A percentile compares a stretch with the other conserved stretches of the same genome.
Conservation (phyloP, 2,797 vertebrate genomes). For the Syngnathus acus region DNA sequence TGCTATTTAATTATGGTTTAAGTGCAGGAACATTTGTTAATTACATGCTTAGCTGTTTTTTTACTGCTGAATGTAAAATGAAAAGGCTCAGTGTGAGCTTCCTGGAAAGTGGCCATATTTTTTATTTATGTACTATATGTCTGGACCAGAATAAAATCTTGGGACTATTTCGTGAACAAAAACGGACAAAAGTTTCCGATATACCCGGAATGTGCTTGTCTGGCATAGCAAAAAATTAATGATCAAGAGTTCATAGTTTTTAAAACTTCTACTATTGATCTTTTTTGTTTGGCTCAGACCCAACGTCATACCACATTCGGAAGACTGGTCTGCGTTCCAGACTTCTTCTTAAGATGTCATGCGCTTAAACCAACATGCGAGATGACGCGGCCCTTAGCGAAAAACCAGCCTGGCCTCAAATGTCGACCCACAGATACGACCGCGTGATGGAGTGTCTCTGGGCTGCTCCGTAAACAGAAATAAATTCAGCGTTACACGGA, state of each 20-base stretch:
- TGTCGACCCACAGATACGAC: conserved; percentile 48
- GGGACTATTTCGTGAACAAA: neutral
- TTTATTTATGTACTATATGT: neutral
- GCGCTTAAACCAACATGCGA: conserved; percentile 1
- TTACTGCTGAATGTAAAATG: neutral
- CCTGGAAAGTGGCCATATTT: neutral
- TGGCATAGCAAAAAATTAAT: neutral
- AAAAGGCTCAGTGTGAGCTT: neutral
- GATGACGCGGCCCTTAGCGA: neutral
- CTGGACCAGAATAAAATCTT: neutral
- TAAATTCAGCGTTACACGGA: conserved; percentile 27
- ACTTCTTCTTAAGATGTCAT: conserved; percentile 1
- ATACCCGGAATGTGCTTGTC: neutral
- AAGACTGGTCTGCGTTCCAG: neutral
- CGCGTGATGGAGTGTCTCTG: conserved; percentile 44
- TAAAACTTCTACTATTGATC: neutral
- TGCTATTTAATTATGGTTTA: conserved; percentile 1
- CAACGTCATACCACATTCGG: neutral
- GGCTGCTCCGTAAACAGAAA: conserved; percentile 50
- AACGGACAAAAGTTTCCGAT: neutral
- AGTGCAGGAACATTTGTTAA: neutral
- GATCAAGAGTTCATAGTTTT: neutral
- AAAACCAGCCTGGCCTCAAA: conserved; percentile 39
- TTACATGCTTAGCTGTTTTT: neutral
- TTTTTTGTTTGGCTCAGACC: neutral